Evolutionary conservation across 2,113 vertebrate genomes (phyloP), one percentile per base, ranked within the genome.

Genomic region (Barnardius zonarius): DNA sequence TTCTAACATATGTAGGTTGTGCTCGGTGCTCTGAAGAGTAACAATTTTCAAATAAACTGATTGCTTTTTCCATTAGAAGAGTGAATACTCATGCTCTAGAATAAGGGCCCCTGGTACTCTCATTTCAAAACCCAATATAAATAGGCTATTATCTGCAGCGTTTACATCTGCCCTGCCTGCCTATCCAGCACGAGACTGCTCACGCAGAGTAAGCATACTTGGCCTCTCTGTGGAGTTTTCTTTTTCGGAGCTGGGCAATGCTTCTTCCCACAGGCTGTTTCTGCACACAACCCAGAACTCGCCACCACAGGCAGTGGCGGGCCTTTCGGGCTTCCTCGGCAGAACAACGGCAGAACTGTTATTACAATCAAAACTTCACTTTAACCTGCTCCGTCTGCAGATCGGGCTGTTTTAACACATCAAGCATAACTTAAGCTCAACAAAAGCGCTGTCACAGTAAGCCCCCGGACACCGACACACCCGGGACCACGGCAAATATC

Each of bases 401-500:
- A 41, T 1, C 2, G 4, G 28, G 6, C 27, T 1, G 4, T 8
- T 62, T 39, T 16, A 18, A 10, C 17, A 9, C n/a, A 11, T 22
- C 2, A 23, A 31, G 8, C 5, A 2, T 7, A 17, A 13, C 35
- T 1, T 0, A 8, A 66, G 18, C 74, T n/a, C 18, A 13, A 30
- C 11, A 37, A 3, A 31, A 5, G 13, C 10, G 13, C 33, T 5
- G 22, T 9, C 22, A 4, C 1, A 35, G 3, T 14, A 7, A 35
- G 5, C 6, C 20, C 4, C 13, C 8, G 2, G 9, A 7, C 20
- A 6, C 3, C 4, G 3, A 24, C 2, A 1, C 13, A 0, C 33
- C 20, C 20, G 0, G 2, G 0, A 10, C 33, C 20, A 8, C 55
- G 4, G 2, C 33, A 23, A n/a, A n/a, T 6, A n/a, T 8, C 1